Evolutionary conservation across 1,140 invertebrate genomes (phyloP).

Genomic region (Triops longicaudatus): DNA sequence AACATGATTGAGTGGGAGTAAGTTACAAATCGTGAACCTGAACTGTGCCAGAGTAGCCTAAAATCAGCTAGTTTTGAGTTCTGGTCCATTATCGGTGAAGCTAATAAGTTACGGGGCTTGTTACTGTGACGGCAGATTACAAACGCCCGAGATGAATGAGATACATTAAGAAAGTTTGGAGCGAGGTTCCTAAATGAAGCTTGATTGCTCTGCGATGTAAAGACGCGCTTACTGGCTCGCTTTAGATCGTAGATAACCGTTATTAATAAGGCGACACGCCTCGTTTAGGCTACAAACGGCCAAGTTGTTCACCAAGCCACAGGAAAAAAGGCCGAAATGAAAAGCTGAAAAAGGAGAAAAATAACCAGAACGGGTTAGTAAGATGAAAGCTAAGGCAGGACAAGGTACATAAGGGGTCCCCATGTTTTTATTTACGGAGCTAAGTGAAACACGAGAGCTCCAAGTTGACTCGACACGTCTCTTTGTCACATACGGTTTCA

Average conservation of each 20-base stretch:
- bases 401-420: background rate
- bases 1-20: too few species aligned
- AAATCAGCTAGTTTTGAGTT: background rate
- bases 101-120: background rate
- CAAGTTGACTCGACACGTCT: background rate
- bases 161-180: background rate
- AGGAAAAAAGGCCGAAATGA: too few species aligned
- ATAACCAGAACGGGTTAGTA: background rate
- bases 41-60: background rate
- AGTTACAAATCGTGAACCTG: background rate
- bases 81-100: background rate
- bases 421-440: background rate
- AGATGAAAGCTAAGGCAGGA: background rate
- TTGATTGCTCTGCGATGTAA: background rate
- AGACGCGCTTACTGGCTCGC: background rate
- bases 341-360: background rate
- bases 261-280: conserved; percentile 6
- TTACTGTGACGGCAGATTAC: conserved; percentile 11
- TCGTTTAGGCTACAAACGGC: background rate
- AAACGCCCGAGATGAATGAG: conserved; percentile 3
- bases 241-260: conserved; percentile 7
- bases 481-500: conserved; percentile 8
- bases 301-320: too few species aligned
- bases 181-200: background rate
- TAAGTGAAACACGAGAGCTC: background rate